Evolutionary conservation across 2,113 vertebrate genomes (phyloP), one percentile per base, ranked within the genome.

Genomic region (Peromyscus leucopus): DNA sequence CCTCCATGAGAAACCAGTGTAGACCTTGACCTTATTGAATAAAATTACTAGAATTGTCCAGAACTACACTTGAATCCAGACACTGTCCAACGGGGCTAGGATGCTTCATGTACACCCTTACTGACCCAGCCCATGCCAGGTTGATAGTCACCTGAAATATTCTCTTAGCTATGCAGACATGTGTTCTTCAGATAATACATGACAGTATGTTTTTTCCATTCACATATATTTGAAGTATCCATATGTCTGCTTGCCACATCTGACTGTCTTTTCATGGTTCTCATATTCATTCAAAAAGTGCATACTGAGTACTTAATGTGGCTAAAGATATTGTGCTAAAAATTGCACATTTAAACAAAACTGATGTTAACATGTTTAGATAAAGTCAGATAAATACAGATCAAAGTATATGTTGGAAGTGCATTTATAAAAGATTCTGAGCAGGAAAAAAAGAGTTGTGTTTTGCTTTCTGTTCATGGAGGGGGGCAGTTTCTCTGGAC

Each of bases 21-120:
- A 97, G 93, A 98, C 95, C 95, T 98, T 98, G 98, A 98, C 97
- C 97, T 98, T 97, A 97, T 98, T 98, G 97, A 97, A 97, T 98
- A 98, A 97, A 98, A 98, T 97, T 97, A 96, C 96, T 98, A 93
- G 98, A 97, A 96, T 97, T 98, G 97, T 97, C 98, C 98, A 98
- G 97, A 98, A 98, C 98, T 98, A 98, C 97, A 97, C 95, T 97
- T 97, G 95, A 98, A 96, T 97, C 88, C 94, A 98, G 98, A 93
- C 96, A 97, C 61, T 1, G 0, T 95, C 95, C 97, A 95, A 63
- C 89, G 61, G 92, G 91, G 93, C 97, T 91, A 92, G 28, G 59
- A 42, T 95, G 72, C 84, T 96, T 98, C 96, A 93, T 93, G 67
- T 1, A 92, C 71, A 89, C 92, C 84, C 91, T 97, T 9, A 48